These are phyloP conservation scores for Synanthedon myopaeformis DNA, from an alignment of 2,888 invertebrate genomes.

Conservation along the genomic window DNA sequence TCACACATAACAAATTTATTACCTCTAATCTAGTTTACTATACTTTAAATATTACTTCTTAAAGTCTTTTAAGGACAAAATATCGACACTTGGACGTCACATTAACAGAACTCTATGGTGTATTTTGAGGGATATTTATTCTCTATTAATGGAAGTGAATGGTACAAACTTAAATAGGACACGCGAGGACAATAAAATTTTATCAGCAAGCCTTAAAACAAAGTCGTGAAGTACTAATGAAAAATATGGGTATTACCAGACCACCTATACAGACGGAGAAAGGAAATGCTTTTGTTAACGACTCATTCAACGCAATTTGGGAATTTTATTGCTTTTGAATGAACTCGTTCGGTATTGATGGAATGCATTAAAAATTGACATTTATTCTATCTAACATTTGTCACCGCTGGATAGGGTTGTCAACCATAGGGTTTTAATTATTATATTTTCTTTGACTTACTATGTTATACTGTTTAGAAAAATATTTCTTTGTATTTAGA, in stretches of 20 bases:
- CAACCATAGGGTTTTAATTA: too few relatives aligned
- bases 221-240: conserved; percentile 34
- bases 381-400: conserved; percentile 2
- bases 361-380: conserved; percentile 26
- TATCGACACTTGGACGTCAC: not conserved
- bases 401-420: not conserved
- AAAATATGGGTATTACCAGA: conserved; percentile 30
- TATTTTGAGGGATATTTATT: conserved; percentile 33
- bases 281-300: conserved; percentile 12
- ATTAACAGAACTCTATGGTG: conserved; percentile 4
- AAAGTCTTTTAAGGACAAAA: not conserved
- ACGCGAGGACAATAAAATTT: conserved; percentile 37
- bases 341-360: conserved; percentile 29
- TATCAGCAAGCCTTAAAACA: conserved; percentile 28
- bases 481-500: too few relatives aligned
- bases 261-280: conserved; percentile 39
- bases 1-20: not conserved
- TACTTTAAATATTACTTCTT: not conserved
- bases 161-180: conserved; percentile 31
- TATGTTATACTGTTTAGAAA: too few relatives aligned
- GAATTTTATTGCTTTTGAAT: conserved; percentile 31
- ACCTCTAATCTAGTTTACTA: not conserved
- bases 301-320: conserved; percentile 23
- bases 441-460: too few relatives aligned
- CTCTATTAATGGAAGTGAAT: conserved; percentile 18